Evolutionary conservation across 1,140 invertebrate species (phyloP), one percentile per base, ranked within the genome.

Genomic region (Oreohelix idahoensis): DNA sequence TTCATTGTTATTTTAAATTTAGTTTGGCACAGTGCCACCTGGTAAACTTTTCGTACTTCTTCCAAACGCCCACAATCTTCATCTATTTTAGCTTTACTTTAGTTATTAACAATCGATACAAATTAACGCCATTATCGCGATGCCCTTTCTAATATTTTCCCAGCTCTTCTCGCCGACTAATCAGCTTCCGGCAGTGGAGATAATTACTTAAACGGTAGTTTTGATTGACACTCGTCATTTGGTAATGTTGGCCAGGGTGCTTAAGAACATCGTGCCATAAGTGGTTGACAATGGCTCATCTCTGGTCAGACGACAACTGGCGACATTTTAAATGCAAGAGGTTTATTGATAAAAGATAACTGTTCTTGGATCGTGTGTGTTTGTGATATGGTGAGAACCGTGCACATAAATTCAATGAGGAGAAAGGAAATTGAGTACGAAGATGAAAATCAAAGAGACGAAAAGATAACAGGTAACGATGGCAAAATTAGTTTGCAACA

Each of bases 161-260:
- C 53, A n/a, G 53, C 53, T 15, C 10, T n/a, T 20, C 15, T n/a
- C 1, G 53, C 53, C 5, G 17, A 58, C 53, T 58, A 58, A 58
- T 58, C 53, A 58, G 53, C 53, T 58, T 58, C 53, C 53, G 53
- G 10, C 20, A 2, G 10, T n/a, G 53, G 23, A 58, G 53, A 58
- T 58, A 58, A 58, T 58, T 58, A 58, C 53, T n/a, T 58, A 58
- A 58, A n/a, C 53, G 26, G 53, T 58, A 58, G 53, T 23, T 58
- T 58, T n/a, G 53, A 58, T 58, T 58, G 53, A 58, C 53, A 58
- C 23, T 23, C 10, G 23, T 23, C 53, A 23, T 58, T 58, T 23
- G 26, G 53, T 58, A 20, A 58, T 58, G 53, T 23, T 58, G 17
- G 4, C 23, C 17, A 2, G 53, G 4, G 15, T 23, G 5, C 10